phyloP scores from a whole-genome alignment of 2,113 vertebrate species.

The Scophthalmus maximus region DNA sequence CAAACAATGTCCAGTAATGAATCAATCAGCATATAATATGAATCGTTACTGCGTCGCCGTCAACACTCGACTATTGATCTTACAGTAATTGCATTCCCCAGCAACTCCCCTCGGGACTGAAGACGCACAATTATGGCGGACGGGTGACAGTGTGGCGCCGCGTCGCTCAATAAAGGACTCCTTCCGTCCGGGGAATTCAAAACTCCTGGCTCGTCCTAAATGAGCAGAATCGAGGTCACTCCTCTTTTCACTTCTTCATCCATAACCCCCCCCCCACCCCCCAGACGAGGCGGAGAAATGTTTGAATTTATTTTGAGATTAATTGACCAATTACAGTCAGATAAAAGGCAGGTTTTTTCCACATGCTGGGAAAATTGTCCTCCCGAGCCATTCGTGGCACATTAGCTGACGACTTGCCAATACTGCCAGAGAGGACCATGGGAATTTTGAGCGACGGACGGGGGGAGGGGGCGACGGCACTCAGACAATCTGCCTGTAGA shows the following conservation, averaged over 20 bases:
- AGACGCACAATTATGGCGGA: constrained; percentile 64
- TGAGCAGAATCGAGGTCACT: constrained; percentile 53
- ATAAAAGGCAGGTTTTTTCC: constrained; percentile 54
- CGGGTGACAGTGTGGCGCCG: constrained; percentile 62
- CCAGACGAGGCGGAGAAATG: constrained; percentile 39
- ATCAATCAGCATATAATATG: constrained; percentile 74
- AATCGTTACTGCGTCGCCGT: constrained; percentile 56
- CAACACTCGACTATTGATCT: constrained; percentile 68
- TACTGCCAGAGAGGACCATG: constrained; percentile 16
- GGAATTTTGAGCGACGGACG: background rate
- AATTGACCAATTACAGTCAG: constrained; percentile 63
- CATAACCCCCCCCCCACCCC: constrained; percentile 22
- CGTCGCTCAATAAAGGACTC: constrained; percentile 68
- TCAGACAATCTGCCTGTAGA: constrained; percentile 10
- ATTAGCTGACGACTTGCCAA: constrained; percentile 27
- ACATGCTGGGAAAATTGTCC: constrained; percentile 62
- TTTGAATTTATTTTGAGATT: constrained; percentile 55
- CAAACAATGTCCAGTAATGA: constrained; percentile 62
- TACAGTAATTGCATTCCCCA: constrained; percentile 65
- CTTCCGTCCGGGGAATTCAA: constrained; percentile 72
- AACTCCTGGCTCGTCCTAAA: constrained; percentile 65
- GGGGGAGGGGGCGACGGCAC: no score
- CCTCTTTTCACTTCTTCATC: constrained; percentile 20
- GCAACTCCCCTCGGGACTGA: constrained; percentile 52
- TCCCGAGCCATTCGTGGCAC: constrained; percentile 42